A percentile compares a stretch with the other conserved stretches of the same genome.
These are phyloP conservation scores for Columba livia DNA, from an alignment of 2,113 vertebrate genomes.

Conservation along the genomic window DNA sequence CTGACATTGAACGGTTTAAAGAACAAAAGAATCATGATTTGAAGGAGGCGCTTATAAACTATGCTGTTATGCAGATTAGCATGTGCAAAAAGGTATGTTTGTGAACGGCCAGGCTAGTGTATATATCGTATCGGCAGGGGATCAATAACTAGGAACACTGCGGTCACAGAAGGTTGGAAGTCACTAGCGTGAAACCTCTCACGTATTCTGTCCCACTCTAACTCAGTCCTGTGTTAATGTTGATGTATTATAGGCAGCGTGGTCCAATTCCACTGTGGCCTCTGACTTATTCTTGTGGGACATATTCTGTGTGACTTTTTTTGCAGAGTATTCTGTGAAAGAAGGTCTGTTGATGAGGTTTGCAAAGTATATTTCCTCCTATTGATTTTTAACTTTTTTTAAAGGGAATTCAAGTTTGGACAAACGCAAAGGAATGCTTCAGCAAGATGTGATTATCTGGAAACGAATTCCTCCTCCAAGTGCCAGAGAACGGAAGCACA, in stretches of 20 bases:
- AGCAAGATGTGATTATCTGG: conserved; percentile 88
- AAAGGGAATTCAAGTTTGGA: conserved; percentile 96
- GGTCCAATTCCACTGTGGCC: not conserved
- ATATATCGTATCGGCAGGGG: not conserved
- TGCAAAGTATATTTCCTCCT: not conserved
- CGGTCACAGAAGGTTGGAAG: not conserved
- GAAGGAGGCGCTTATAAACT: conserved; percentile 93
- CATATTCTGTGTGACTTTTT: not conserved
- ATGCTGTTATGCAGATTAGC: conserved; percentile 97
- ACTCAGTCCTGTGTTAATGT: not conserved
- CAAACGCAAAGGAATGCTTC: conserved; percentile 95
- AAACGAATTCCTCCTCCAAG: conserved; percentile 70
- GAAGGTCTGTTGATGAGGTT: not conserved
- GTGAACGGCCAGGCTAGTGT: not conserved
- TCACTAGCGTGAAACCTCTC: not conserved
- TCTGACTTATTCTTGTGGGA: not conserved
- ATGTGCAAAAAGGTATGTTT: conserved; percentile 95
- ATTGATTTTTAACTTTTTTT: conserved; percentile 8
- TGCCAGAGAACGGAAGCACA: conserved; percentile 78
- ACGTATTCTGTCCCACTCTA: not conserved
- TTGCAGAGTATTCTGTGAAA: not conserved
- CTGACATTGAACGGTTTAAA: conserved; percentile 92
- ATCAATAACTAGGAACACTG: not conserved
- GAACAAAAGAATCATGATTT: conserved; percentile 94
- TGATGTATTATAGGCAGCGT: not conserved